Conservation (phyloP, 2,113 vertebrate species). For the Herpailurus yagouaroundi region DNA sequence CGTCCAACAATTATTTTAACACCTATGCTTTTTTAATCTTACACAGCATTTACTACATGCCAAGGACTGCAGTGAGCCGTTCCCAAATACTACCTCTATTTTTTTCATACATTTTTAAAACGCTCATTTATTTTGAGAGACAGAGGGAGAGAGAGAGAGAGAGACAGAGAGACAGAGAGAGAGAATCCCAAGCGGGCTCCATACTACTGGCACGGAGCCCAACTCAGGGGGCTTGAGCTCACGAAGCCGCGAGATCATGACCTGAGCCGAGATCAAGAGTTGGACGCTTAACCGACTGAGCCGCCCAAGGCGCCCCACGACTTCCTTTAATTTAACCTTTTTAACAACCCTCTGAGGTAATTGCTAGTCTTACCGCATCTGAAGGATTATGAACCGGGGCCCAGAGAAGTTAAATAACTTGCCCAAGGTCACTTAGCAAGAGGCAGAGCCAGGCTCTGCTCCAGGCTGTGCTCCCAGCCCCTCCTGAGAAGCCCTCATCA, state of each 20-base stretch:
- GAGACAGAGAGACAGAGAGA: too few species aligned
- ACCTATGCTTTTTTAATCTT: background rate
- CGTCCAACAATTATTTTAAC: background rate
- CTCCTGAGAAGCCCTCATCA: background rate
- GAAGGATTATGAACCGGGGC: background rate
- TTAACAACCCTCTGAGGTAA: background rate
- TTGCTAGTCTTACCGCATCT: background rate
- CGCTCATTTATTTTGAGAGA: too few species aligned
- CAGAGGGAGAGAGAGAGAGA: too few species aligned
- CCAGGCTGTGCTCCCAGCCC: background rate
- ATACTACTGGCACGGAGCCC: too few species aligned
- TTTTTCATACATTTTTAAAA: too few species aligned
- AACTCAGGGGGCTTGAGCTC: too few species aligned
- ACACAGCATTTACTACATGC: accelerated
- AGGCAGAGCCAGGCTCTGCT: background rate
- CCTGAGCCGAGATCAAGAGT: too few species aligned
- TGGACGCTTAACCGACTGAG: too few species aligned
- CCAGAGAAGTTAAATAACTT: background rate
- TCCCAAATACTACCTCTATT: too few species aligned
- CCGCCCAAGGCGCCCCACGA: too few species aligned
- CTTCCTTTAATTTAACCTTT: background rate
- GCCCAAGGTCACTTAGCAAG: background rate
- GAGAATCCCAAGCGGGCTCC: too few species aligned
- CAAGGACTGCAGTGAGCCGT: background rate
- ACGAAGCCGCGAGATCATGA: too few species aligned